A percentile compares a stretch with the other conserved stretches of the same genome.
Conservation (phyloP, 2,888 invertebrate genomes). For the Therioaphis trifolii region DNA sequence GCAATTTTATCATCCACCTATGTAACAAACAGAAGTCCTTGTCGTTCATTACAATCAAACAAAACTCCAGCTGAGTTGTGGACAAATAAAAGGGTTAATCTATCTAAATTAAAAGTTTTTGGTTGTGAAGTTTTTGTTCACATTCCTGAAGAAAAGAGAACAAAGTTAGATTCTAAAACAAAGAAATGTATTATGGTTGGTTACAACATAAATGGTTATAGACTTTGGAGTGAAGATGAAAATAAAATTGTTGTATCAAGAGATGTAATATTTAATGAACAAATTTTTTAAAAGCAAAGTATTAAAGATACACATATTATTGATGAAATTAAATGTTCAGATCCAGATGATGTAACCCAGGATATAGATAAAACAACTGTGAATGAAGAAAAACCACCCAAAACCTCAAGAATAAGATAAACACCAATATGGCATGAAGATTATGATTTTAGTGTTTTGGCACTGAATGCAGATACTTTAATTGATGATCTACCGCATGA, state of each 20-base stretch:
- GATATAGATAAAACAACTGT: neutral
- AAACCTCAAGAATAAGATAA: neutral
- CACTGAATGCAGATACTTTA: too few species aligned
- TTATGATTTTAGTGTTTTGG: too few species aligned
- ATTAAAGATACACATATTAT: too few species aligned
- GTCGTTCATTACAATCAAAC: slow-evolving; percentile 1
- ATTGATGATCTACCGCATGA: neutral
- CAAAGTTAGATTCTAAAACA: slow-evolving; percentile 14
- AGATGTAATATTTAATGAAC: slow-evolving; percentile 19
- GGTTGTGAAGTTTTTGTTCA: slow-evolving; percentile 23
- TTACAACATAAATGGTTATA: slow-evolving; percentile 23
- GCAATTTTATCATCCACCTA: neutral
- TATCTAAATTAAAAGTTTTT: slow-evolving; percentile 10
- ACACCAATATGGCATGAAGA: too few species aligned
- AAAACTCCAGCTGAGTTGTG: slow-evolving; percentile 8
- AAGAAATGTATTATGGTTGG: slow-evolving; percentile 36
- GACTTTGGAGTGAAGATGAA: too few species aligned
- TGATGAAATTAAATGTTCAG: too few species aligned
- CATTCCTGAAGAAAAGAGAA: slow-evolving; percentile 20
- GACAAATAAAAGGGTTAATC: slow-evolving; percentile 9
- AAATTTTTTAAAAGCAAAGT: neutral
- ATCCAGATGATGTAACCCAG: too few species aligned
- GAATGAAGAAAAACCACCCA: neutral
- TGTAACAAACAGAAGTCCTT: neutral
- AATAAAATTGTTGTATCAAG: slow-evolving; percentile 9